Conservation (phyloP, 2,888 invertebrate genomes). For the Tethea ocularis region DNA sequence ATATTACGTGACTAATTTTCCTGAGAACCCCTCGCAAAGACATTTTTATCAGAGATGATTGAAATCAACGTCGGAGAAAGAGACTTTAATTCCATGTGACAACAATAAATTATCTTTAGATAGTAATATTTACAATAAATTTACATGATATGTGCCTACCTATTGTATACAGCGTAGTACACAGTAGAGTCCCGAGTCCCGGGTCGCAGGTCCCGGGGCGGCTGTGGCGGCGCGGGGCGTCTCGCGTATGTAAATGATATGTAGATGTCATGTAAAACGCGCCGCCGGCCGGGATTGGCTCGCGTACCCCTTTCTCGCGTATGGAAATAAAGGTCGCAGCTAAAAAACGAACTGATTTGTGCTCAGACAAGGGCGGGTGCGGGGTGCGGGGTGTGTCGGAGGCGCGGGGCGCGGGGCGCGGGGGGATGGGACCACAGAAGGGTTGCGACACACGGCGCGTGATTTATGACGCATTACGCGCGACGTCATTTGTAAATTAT, state of each 20-base stretch:
- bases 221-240: conserved; percentile 9
- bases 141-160: not conserved
- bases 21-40: not conserved
- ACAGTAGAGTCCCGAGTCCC: not conserved
- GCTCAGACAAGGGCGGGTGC: conserved; percentile 16
- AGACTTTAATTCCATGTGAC: not conserved
- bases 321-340: conserved; percentile 33
- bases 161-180: not conserved
- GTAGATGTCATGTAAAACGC: conserved; percentile 53
- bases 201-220: not conserved
- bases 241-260: conserved; percentile 61
- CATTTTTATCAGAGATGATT: not conserved
- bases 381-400: conserved; percentile 16
- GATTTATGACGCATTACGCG: conserved; percentile 48
- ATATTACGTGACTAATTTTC: not conserved
- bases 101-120: not conserved
- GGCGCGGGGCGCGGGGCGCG: conserved; percentile 17
- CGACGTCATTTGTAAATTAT: conserved; percentile 53
- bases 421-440: conserved; percentile 29
- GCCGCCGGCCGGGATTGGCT: conserved; percentile 49
- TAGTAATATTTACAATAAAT: too few relatives aligned
- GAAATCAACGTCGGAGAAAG: not conserved
- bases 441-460: conserved; percentile 47
- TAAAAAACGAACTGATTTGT: conserved; percentile 47
- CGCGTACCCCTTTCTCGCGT: conserved; percentile 28